phyloP scores from a whole-genome alignment of 2,113 vertebrate genomes.

The Pseudorectes ferrugineus region DNA sequence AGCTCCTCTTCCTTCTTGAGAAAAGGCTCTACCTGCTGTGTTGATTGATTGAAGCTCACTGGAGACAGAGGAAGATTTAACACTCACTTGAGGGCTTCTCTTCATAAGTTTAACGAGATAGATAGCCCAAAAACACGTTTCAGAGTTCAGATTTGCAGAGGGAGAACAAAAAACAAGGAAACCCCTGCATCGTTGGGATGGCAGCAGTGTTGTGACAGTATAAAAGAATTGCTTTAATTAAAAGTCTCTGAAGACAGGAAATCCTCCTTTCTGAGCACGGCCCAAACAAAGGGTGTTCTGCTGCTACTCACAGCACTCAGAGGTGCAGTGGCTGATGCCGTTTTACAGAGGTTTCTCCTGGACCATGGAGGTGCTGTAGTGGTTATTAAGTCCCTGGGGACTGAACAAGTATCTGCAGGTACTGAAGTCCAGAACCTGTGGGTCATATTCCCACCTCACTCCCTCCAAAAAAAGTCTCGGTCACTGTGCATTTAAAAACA shows the following conservation, averaged over 20 bases:
- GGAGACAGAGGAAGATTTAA: conserved; percentile 31
- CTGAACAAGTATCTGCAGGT: background rate
- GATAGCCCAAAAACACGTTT: background rate
- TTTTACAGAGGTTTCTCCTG: background rate
- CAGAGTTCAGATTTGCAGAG: background rate
- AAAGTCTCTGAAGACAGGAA: background rate
- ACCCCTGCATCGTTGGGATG: background rate
- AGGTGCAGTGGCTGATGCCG: background rate
- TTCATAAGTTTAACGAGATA: background rate
- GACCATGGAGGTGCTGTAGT: background rate
- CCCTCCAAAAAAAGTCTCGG: background rate
- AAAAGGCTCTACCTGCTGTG: conserved; percentile 31
- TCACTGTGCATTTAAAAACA: background rate
- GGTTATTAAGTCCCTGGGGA: background rate
- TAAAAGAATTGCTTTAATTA: conserved; percentile 47
- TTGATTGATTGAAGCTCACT: conserved; percentile 36
- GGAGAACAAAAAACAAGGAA: background rate
- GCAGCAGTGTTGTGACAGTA: background rate
- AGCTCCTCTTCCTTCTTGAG: background rate
- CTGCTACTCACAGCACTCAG: rapidly evolving
- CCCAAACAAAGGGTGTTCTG: background rate
- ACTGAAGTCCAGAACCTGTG: background rate
- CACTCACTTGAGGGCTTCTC: conserved; percentile 1
- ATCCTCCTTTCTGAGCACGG: background rate
- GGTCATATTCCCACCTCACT: background rate